Evolutionary conservation across 2,797 vertebrate species (phyloP), one percentile per base, ranked within the genome.

Genomic region (Macroramphosus scolopax): DNA sequence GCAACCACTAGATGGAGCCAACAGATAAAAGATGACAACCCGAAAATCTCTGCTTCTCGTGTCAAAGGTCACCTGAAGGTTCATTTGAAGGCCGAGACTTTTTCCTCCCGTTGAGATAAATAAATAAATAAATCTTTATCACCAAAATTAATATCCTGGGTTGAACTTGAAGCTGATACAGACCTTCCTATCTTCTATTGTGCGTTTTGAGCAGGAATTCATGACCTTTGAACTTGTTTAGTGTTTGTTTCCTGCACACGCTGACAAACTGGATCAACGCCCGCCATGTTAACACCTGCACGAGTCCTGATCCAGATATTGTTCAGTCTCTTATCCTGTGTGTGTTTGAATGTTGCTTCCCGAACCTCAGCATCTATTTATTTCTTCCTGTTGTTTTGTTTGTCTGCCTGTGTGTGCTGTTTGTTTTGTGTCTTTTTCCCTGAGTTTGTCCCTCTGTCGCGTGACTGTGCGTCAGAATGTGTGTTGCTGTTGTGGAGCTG

Each of bases 401-500:
- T 74, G 36, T 63, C 30, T 51, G 34, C 34, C 17, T 46, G 39
- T 67, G 54, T 61, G 58, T 68, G 46, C 22, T 43, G 60, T 72
- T 76, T 79, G 66, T 72, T 71, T 71, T 48, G 62, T 61, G 56
- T 68, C 38, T 48, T 48, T n/a, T 51, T 10, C n/a, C n/a, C 37
- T 0, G 4, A 56, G 59, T 67, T 75, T 48, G 40, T 75, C 41
- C 54, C 26, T 68, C 29, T 68, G 74, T 68, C 58, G 52, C 43
- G 40, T 52, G 43, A 39, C 20, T 57, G 52, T 49, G 64, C 61
- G 57, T 61, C 20, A 30, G 43, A 8, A 49, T 71, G 70, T 62
- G 39, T 41, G 39, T 50, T 6, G 20, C 25, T 46, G 47, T 13
- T 40, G 44, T 2, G 11, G 25, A 47, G 44, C 24, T 11, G 59